phyloP scores from a whole-genome alignment of 2,797 vertebrate species.

The Poeciliopsis paucimaculata region DNA sequence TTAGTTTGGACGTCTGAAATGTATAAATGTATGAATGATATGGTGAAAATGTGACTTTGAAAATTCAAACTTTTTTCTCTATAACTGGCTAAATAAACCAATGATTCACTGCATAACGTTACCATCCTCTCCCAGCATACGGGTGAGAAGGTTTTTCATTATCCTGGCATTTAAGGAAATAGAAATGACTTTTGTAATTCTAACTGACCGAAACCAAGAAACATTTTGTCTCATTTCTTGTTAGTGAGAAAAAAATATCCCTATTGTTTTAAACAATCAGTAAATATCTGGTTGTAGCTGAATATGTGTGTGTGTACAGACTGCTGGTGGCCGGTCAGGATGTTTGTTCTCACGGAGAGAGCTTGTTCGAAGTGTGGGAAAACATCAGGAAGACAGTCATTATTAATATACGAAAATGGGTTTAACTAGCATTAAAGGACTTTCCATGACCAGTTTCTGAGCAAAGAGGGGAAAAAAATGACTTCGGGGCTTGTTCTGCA shows the following conservation, averaged over 20 bases:
- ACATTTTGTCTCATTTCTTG: background rate
- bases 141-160: background rate
- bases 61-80: too few relatives aligned
- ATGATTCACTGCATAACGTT: too few relatives aligned
- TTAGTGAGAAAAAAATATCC: background rate
- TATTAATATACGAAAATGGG: slow-evolving; percentile 52
- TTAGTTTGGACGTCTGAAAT: too few relatives aligned
- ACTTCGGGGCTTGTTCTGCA: background rate
- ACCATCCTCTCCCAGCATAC: too few relatives aligned
- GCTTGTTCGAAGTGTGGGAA: slow-evolving; percentile 30
- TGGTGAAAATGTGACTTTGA: too few relatives aligned
- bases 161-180: background rate
- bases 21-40: too few relatives aligned
- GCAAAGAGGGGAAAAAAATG: background rate
- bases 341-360: slow-evolving; percentile 50
- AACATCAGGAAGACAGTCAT: slow-evolving; percentile 60
- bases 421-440: slow-evolving; percentile 41
- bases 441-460: background rate
- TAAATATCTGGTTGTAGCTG: background rate
- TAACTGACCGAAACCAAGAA: background rate
- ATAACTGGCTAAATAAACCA: too few relatives aligned
- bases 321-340: slow-evolving; percentile 31
- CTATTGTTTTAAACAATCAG: background rate
- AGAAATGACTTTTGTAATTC: background rate
- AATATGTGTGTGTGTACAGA: background rate